A percentile compares a stretch with the other conserved stretches of the same genome.
Evolutionary conservation across 2,888 invertebrate genomes (phyloP).

Genomic region (Papilio demoleus): DNA sequence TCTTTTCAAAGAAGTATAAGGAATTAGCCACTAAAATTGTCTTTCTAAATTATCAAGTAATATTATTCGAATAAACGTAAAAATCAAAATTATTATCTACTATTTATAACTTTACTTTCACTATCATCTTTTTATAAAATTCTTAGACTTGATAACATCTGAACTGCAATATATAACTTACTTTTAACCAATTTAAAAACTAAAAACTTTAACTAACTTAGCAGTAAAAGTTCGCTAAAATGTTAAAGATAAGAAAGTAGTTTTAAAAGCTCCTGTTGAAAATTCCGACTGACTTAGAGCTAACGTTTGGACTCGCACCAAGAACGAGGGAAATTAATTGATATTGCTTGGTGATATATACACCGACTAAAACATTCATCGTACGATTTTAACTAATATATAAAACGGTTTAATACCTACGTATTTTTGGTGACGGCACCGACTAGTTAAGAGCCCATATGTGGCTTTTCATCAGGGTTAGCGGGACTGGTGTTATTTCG

Average conservation of each 20-base stretch:
- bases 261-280: conserved; percentile 23
- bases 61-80: too few relatives aligned
- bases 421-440: too few relatives aligned
- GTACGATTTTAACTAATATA: too few relatives aligned
- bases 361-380: conserved; percentile 11
- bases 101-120: not conserved
- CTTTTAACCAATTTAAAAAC: conserved; percentile 15
- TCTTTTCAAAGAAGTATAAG: too few relatives aligned
- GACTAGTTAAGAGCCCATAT: too few relatives aligned
- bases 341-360: conserved; percentile 34
- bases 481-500: too few relatives aligned
- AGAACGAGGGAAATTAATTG: conserved; percentile 34
- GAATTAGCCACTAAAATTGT: too few relatives aligned
- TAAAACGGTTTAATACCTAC: too few relatives aligned
- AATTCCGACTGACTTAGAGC: conserved; percentile 26
- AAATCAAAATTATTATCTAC: not conserved
- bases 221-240: conserved; percentile 25
- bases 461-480: too few relatives aligned
- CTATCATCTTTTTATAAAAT: not conserved
- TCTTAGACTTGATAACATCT: conserved; percentile 1
- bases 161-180: conserved; percentile 8
- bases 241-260: conserved; percentile 13
- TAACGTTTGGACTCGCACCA: conserved; percentile 34
- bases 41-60: too few relatives aligned
- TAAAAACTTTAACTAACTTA: conserved; percentile 23